Evolutionary conservation across 2,113 vertebrate species (phyloP).

Genomic region (Fregata magnificens): DNA sequence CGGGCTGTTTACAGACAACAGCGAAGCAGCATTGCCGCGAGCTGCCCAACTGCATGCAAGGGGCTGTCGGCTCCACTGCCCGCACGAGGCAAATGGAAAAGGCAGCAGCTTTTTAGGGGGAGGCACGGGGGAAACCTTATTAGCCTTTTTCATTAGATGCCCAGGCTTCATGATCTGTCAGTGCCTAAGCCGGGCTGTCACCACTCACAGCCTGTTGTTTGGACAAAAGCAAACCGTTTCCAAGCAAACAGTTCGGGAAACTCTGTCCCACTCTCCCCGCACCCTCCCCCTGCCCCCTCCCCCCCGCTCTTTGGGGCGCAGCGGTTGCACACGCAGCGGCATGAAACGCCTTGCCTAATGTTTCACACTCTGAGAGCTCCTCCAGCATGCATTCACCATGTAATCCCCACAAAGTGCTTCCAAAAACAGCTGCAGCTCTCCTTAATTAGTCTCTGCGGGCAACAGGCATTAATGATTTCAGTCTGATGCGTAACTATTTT

Average conservation of each 20-base stretch:
- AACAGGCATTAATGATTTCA: slow-evolving; percentile 22
- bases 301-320: background rate
- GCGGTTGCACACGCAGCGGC: background rate
- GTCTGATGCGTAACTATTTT: background rate
- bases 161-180: background rate
- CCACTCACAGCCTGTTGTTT: background rate
- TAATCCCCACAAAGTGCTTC: slow-evolving; percentile 40
- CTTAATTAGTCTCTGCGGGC: slow-evolving; percentile 59
- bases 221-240: background rate
- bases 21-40: accelerated
- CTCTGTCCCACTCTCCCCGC: background rate
- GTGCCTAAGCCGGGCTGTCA: background rate
- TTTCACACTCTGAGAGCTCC: slow-evolving; percentile 16
- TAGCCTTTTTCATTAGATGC: background rate
- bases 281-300: accelerated
- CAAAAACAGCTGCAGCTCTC: slow-evolving; percentile 57
- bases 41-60: accelerated
- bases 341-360: background rate
- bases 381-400: background rate
- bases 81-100: background rate
- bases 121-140: background rate
- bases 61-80: background rate
- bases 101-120: background rate
- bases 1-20: accelerated
- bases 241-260: background rate